A percentile compares a stretch with the other conserved stretches of the same genome.
Conservation (phyloP, 2,113 vertebrate species). For the Megaceryle torquata region DNA sequence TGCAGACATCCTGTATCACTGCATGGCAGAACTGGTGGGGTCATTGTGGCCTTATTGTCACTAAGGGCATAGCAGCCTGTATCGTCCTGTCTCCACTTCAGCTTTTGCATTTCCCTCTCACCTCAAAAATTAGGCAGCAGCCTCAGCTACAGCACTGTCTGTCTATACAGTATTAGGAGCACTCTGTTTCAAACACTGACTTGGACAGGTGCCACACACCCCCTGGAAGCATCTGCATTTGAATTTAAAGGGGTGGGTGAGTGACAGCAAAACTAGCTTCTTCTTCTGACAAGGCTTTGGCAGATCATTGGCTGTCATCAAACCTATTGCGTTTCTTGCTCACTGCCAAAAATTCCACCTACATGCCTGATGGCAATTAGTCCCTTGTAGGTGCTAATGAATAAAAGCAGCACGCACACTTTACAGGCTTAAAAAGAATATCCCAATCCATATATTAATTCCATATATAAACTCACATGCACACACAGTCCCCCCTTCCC, state of each 20-base stretch:
- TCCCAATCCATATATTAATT: constrained; percentile 68
- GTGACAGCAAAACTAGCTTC: constrained; percentile 76
- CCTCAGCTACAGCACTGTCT: not conserved
- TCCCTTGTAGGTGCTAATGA: constrained; percentile 81
- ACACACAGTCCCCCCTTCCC: constrained; percentile 9
- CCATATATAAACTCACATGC: constrained; percentile 62
- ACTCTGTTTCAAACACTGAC: constrained; percentile 59
- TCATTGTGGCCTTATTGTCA: not conserved
- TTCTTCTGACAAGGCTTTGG: constrained; percentile 80
- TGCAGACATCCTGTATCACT: accelerated
- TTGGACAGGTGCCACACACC: constrained; percentile 67
- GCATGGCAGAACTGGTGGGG: not conserved
- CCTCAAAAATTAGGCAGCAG: constrained; percentile 20
- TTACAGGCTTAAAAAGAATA: constrained; percentile 70
- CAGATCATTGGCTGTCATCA: constrained; percentile 81
- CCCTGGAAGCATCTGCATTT: constrained; percentile 79
- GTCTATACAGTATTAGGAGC: constrained; percentile 45
- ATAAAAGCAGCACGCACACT: constrained; percentile 75
- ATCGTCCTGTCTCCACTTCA: not conserved
- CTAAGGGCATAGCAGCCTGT: not conserved
- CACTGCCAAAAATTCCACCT: constrained; percentile 82
- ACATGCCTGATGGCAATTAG: constrained; percentile 85
- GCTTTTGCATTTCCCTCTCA: not conserved
- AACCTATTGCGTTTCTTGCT: constrained; percentile 79
- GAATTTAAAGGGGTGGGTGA: constrained; percentile 82